Percentiles rank a stretch among this genome's conserved stretches.
Evolutionary conservation across 1,140 invertebrate species (phyloP).

Genomic region (Zaprionus camerounensis): DNA sequence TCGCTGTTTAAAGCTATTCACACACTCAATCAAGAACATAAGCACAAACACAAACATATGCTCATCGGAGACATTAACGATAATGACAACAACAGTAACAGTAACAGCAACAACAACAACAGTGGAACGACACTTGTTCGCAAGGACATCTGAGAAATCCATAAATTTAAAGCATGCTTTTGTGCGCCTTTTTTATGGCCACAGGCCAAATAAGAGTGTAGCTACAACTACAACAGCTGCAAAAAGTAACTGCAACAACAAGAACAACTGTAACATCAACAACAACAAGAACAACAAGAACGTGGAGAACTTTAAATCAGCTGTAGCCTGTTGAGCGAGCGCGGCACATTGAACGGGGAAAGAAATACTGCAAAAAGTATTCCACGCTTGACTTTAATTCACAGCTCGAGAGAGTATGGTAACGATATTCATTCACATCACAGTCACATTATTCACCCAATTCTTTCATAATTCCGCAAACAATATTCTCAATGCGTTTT

Average conservation of each 20-base stretch:
- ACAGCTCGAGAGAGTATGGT: background rate
- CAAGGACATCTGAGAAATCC: conserved; percentile 80
- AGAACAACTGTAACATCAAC: background rate
- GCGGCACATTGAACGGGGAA: conserved; percentile 38
- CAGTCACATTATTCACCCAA: conserved; percentile 57
- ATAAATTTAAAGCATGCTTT: conserved; percentile 75
- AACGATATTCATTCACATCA: conserved; percentile 16
- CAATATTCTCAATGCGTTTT: conserved; percentile 25
- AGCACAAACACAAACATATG: conserved; percentile 37
- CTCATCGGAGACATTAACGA: conserved; percentile 64
- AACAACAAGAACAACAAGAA: background rate
- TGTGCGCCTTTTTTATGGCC: conserved; percentile 43
- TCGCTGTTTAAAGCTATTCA: conserved; percentile 35
- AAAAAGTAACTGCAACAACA: conserved; percentile 2
- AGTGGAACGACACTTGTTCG: conserved; percentile 65
- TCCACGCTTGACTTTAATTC: conserved; percentile 1
- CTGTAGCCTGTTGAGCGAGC: conserved; percentile 74
- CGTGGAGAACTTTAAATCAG: conserved; percentile 51
- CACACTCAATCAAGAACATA: conserved; percentile 8
- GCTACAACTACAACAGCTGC: conserved; percentile 4
- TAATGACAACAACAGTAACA: conserved; percentile 60
- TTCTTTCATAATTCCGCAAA: conserved; percentile 68
- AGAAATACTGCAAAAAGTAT: conserved; percentile 1
- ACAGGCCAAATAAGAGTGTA: conserved; percentile 6
- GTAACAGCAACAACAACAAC: conserved; percentile 34